These are phyloP conservation scores for Peromyscus melanophrys DNA, from an alignment of 2,797 vertebrate genomes.

Conservation along the genomic window DNA sequence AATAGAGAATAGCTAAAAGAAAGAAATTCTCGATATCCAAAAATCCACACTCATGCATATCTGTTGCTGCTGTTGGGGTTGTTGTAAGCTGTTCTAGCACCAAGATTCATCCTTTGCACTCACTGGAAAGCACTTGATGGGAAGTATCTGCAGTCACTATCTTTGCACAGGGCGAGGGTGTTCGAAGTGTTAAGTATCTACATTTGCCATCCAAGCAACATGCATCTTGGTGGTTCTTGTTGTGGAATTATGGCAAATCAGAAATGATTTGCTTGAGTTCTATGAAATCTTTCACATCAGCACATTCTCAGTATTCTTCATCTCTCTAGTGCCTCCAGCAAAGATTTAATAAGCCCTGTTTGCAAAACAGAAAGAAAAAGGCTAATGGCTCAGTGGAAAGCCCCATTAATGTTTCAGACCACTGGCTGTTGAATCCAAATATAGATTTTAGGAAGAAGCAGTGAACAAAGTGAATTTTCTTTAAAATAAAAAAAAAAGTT, in stretches of 20 bases:
- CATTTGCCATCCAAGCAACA: slow-evolving; percentile 50
- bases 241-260: slow-evolving; percentile 72
- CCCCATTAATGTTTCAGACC: slow-evolving; percentile 70
- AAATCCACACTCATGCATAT: slow-evolving; percentile 42
- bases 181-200: slow-evolving; percentile 64
- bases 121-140: slow-evolving; percentile 22
- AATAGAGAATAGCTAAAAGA: slow-evolving; percentile 34
- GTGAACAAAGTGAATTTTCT: slow-evolving; percentile 47
- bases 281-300: slow-evolving; percentile 80
- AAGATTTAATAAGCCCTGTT: slow-evolving; percentile 83
- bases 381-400: slow-evolving; percentile 70
- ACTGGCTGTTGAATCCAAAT: slow-evolving; percentile 74
- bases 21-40: not conserved
- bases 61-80: not conserved
- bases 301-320: slow-evolving; percentile 78
- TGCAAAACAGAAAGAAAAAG: slow-evolving; percentile 76
- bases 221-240: slow-evolving; percentile 46
- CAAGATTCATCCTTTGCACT: slow-evolving; percentile 8
- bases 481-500: not conserved
- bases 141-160: not conserved
- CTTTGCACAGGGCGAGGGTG: not conserved
- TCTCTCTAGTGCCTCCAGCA: slow-evolving; percentile 77
- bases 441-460: slow-evolving; percentile 65
- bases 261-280: slow-evolving; percentile 78
- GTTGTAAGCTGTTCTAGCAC: slow-evolving; percentile 12